Evolutionary conservation across 64 coral and sea anemone genomes (phyloP).

Genomic region (Cladopsammia gracilis): DNA sequence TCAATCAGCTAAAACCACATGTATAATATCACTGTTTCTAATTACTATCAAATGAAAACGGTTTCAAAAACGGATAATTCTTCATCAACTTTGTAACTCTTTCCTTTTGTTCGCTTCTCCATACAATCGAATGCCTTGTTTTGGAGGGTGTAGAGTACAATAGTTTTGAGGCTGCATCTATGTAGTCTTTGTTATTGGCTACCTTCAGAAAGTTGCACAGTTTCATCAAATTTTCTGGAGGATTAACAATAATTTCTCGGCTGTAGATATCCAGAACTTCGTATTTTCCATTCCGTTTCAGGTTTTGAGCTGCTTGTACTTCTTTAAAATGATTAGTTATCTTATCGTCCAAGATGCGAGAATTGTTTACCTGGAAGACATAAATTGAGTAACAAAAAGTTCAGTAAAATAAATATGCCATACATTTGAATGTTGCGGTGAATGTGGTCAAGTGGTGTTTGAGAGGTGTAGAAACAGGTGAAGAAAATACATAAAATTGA

Average conservation of each 20-base stretch:
- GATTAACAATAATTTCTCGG: slow-evolving; percentile 2
- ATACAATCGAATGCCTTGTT: not conserved
- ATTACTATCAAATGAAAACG: not conserved
- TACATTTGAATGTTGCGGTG: too few relatives aligned
- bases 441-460: too few relatives aligned
- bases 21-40: too few relatives aligned
- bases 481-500: too few relatives aligned
- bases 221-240: not conserved
- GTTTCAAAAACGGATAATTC: not conserved
- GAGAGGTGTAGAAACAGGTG: too few relatives aligned
- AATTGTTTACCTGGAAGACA: not conserved
- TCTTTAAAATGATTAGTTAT: not conserved
- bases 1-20: too few relatives aligned
- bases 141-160: not conserved
- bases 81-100: not conserved
- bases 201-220: not conserved
- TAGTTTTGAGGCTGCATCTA: not conserved
- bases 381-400: not conserved
- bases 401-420: not conserved
- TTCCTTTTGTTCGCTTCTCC: not conserved
- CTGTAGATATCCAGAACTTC: slow-evolving; percentile 19
- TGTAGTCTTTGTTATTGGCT: not conserved
- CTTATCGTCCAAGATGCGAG: not conserved
- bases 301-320: not conserved
- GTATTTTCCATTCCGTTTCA: not conserved